These are phyloP conservation scores for Serranus cabrilla DNA, from an alignment of 2,797 vertebrate genomes.

Conservation along the genomic window DNA sequence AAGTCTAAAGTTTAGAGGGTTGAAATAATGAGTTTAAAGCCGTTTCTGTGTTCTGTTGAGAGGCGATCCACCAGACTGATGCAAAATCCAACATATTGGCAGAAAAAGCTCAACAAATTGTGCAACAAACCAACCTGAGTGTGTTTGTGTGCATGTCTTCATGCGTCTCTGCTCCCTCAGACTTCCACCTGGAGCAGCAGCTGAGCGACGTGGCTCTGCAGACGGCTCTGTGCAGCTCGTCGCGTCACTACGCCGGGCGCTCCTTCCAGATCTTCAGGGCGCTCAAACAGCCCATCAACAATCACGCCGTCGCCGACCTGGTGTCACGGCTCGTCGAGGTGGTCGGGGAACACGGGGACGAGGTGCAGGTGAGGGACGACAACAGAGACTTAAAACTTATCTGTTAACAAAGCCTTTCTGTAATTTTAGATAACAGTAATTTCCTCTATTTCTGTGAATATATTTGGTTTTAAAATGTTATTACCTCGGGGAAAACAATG, in stretches of 20 bases:
- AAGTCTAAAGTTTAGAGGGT: not conserved
- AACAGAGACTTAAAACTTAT: not conserved
- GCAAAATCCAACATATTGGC: not conserved
- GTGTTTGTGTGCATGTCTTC: constrained; percentile 12
- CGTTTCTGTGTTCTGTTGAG: not conserved
- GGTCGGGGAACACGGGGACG: constrained; percentile 97
- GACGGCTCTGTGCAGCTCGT: constrained; percentile 97
- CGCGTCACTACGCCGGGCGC: constrained; percentile 95
- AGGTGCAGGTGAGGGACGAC: constrained; percentile 91
- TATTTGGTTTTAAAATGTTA: too few species aligned
- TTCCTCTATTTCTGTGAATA: too few species aligned
- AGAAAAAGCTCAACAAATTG: not conserved
- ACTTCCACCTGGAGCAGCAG: constrained; percentile 98
- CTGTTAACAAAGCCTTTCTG: too few species aligned
- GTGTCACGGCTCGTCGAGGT: constrained; percentile 97
- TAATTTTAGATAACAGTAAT: too few species aligned
- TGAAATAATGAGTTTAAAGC: not conserved
- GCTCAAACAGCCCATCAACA: constrained; percentile 95
- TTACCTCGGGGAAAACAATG: too few species aligned
- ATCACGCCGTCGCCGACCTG: constrained; percentile 95
- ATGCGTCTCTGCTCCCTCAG: constrained; percentile 72
- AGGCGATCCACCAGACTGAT: not conserved
- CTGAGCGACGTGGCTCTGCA: constrained; percentile 97
- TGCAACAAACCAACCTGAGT: not conserved
- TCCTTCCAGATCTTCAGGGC: constrained; percentile 99